phyloP scores from a whole-genome alignment of 2,888 invertebrate genomes.

The Artemia sp. region DNA sequence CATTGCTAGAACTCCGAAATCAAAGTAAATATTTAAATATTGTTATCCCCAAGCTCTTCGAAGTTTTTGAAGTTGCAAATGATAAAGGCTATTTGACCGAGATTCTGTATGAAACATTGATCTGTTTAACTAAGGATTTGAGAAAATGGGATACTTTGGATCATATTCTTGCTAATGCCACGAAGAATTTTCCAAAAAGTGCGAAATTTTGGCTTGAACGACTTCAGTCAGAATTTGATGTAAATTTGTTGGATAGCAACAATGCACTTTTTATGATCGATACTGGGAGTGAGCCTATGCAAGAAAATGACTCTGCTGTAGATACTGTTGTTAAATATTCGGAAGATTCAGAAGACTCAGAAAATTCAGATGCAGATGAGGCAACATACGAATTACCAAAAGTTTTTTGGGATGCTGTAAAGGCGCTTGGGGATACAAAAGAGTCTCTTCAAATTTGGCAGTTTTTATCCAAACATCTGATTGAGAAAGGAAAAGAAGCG shows the following conservation, averaged over 20 bases:
- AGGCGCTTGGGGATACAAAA: slow-evolving; percentile 23
- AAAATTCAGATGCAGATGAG: slow-evolving; percentile 10
- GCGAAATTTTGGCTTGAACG: slow-evolving; percentile 16
- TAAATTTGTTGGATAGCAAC: background rate
- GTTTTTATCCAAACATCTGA: slow-evolving; percentile 24
- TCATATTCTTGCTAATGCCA: background rate
- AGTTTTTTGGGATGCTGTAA: slow-evolving; percentile 21
- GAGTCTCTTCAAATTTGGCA: slow-evolving; percentile 23
- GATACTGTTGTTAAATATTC: background rate
- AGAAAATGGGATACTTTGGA: background rate
- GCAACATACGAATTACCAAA: slow-evolving; percentile 17
- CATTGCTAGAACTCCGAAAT: slow-evolving; percentile 39
- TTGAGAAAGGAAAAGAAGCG: slow-evolving; percentile 22
- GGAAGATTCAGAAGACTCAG: slow-evolving; percentile 17
- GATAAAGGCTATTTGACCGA: background rate
- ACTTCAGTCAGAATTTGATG: slow-evolving; percentile 11
- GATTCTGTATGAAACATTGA: background rate
- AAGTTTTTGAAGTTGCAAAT: background rate
- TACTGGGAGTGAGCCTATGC: slow-evolving; percentile 17
- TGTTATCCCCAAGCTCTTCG: slow-evolving; percentile 37
- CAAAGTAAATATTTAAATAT: slow-evolving; percentile 35
- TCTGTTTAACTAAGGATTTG: background rate
- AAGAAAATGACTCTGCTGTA: background rate
- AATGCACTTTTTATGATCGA: slow-evolving; percentile 19
- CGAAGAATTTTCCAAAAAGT: slow-evolving; percentile 18